Conservation (phyloP, 92 coral and sea anemone genomes). For the Micromussa lordhowensis region DNA sequence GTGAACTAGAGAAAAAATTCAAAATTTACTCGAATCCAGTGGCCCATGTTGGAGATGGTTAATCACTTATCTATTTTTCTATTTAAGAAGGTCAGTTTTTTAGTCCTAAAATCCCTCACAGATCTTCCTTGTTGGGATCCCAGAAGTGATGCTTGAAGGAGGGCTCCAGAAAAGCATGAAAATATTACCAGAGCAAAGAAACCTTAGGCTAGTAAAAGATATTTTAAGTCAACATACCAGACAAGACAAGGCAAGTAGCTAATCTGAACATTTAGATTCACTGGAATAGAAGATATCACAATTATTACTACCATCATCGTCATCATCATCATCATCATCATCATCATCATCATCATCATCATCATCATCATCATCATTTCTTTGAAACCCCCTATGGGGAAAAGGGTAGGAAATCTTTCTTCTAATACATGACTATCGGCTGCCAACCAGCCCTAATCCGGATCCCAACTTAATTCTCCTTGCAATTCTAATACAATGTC, state of each 20-base stretch:
- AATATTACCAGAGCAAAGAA: not conserved
- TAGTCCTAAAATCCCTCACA: not conserved
- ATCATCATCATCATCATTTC: no score
- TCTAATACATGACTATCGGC: no score
- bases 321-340: no score
- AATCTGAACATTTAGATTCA: no score
- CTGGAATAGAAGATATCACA: no score
- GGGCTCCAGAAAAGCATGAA: not conserved
- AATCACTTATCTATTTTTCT: not conserved
- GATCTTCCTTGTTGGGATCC: not conserved
- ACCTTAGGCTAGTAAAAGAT: not conserved
- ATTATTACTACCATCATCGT: no score
- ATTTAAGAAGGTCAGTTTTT: not conserved
- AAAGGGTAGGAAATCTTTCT: no score
- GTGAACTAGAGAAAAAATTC: not conserved
- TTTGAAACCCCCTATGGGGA: no score
- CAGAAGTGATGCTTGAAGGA: not conserved
- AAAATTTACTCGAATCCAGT: not conserved
- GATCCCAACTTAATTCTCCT: not conserved
- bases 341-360: no score
- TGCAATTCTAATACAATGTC: not conserved
- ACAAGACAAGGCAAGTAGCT: no score
- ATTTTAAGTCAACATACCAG: no score
- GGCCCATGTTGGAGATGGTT: not conserved
- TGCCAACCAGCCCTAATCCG: no score